These are phyloP conservation scores for Astropecten irregularis DNA, from an alignment of 53 echinoderm and acorn worm species.

Conservation along the genomic window DNA sequence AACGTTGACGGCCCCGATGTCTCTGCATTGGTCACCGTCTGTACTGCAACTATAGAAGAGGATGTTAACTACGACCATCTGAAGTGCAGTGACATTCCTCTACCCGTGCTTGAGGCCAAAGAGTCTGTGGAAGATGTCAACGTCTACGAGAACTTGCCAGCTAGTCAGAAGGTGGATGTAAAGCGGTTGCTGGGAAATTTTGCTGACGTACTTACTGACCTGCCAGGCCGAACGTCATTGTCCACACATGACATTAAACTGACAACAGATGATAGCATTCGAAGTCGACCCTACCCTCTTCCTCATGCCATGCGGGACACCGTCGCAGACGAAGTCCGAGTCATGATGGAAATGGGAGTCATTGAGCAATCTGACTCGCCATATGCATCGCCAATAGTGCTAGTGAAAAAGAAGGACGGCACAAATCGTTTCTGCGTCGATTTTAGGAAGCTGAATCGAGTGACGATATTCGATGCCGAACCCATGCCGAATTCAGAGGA, in stretches of 20 bases:
- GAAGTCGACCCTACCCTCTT: conserved; percentile 14
- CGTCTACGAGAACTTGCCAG: background rate
- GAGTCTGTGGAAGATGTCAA: background rate
- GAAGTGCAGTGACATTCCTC: background rate
- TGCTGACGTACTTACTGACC: background rate
- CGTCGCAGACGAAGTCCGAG: conserved; percentile 17
- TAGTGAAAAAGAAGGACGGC: conserved; percentile 22
- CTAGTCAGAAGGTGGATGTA: background rate
- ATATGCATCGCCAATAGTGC: too few relatives aligned
- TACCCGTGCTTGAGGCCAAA: background rate
- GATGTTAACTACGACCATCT: background rate
- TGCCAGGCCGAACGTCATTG: background rate
- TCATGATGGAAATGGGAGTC: conserved; percentile 55
- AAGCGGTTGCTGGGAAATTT: background rate
- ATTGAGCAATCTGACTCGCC: too few relatives aligned
- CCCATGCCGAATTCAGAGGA: conserved; percentile 41
- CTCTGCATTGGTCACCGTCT: background rate
- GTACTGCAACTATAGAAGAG: background rate
- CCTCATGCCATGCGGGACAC: conserved; percentile 25
- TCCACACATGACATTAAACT: background rate
- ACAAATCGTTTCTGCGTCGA: conserved; percentile 29
- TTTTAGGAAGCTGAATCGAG: conserved; percentile 20
- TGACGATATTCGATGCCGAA: conserved; percentile 46
- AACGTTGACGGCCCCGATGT: background rate
- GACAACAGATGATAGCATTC: background rate